phyloP scores from a whole-genome alignment of 2,888 invertebrate species.

The Tachina lurida region DNA sequence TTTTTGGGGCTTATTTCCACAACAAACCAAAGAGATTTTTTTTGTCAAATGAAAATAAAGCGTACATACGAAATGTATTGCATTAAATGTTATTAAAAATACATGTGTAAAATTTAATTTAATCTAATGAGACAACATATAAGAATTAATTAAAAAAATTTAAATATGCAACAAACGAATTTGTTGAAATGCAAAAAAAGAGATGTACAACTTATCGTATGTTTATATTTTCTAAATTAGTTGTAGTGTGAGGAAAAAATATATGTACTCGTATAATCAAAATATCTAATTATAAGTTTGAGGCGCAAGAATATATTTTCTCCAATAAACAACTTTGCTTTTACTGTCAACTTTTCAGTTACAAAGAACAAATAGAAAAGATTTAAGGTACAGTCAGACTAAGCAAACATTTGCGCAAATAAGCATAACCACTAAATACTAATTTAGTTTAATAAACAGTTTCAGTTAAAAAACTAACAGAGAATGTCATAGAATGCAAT shows the following conservation, averaged over 20 bases:
- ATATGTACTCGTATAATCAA: too few relatives aligned
- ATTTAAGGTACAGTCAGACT: too few relatives aligned
- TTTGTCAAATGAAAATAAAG: slow-evolving; percentile 26
- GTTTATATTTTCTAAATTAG: neutral
- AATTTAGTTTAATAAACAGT: slow-evolving; percentile 1
- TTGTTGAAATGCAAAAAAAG: neutral
- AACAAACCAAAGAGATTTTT: slow-evolving; percentile 18
- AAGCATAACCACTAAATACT: too few relatives aligned
- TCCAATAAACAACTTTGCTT: slow-evolving; percentile 37
- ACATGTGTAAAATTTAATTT: slow-evolving; percentile 32
- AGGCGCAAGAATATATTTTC: neutral
- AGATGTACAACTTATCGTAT: neutral
- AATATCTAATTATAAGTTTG: neutral
- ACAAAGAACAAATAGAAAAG: too few relatives aligned
- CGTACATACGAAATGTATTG: slow-evolving; percentile 40
- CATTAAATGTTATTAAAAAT: slow-evolving; percentile 51
- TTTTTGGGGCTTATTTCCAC: neutral
- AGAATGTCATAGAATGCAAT: too few relatives aligned
- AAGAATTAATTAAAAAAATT: slow-evolving; percentile 10
- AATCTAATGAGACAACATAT: slow-evolving; percentile 1
- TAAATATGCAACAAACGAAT: neutral
- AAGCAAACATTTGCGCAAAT: too few relatives aligned
- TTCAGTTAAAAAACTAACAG: neutral
- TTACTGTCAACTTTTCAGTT: slow-evolving; percentile 1
- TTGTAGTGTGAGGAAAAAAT: neutral